Base-by-base conservation (phyloP, 2,888 invertebrate species). In the Drosophila flavopinicola region DNA sequence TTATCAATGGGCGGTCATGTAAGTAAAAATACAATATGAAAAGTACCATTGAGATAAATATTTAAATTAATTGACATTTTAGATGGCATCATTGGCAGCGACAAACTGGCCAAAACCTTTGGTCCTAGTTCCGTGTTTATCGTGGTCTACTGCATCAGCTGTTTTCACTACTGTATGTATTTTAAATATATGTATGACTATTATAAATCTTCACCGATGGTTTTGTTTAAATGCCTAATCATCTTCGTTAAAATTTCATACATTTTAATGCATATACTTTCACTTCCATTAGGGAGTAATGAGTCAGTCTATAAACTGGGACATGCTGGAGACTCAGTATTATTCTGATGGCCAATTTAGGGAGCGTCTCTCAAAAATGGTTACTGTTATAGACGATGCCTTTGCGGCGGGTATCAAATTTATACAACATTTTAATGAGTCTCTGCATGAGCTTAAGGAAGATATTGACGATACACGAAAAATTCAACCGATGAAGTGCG, bases 1-100 rank as follows among this genome's bases (percentile, higher is more conserved):
- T 93, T 99, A 53, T 99, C 99, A 24, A 98, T 99, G 98, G 99
- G 99, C 58, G 99, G 99, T 57, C 98, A 98, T 93, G 98, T 98
- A 92, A 93, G 96, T 78, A 32, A 25, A 13, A 5, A 17, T 9
- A 4, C n/a, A 20, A 2, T 20, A 20, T 20, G 2, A 20, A 2
- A 20, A 2, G 4, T 3, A 20, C 20, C 20, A 20, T 20, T 20
- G n/a, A 17, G 15, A 7, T 44, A n/a, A 7, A 17, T 3, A 10
- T 9, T 17, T 29, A 24, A 7, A 20, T 24, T 24, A 33, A 7
- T 24, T 38, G 3, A 35, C 61, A 56, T 53, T 54, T 80, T 85
- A 99, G 98, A 99, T 99, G 99, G 99, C 99, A 69, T 98, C 98
- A 5, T 92, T 99, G 77, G 98, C 99, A 70, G 99, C 98, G 10